Evolutionary conservation across 2,113 vertebrate species (phyloP), one percentile per base, ranked within the genome.

Genomic region (Argyrosomus japonicus): DNA sequence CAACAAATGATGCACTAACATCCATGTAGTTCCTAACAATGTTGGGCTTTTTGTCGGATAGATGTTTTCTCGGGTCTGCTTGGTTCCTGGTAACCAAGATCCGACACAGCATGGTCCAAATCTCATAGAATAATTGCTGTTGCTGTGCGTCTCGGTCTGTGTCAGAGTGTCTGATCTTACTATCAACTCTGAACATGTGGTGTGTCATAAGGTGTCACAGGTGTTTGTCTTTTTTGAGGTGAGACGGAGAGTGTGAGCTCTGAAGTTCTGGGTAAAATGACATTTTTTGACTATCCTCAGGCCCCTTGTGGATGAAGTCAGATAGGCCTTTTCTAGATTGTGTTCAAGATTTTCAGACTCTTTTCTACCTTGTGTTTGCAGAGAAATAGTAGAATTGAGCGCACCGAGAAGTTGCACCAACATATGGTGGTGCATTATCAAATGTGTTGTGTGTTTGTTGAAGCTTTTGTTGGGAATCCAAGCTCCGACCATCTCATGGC

Each of bases 401-500:
- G 10, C 18, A 62, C 60, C 19, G 23, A 36, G 32, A 25, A 18
- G 13, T 43, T n/a, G 11, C 50, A 23, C 32, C 3, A n/a, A 53
- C 19, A 13, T 6, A 68, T 32, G 19, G 12, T n/a, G 3, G 32
- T 40, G 53, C n/a, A 17, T 56, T 4, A 17, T 17, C 68, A 62
- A 25, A 32, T 15, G 9, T 8, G 63, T 5, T 40, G 0, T 48
- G 25, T 12, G 6, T 53, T 43, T 23, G 11, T 27, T 23, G 21
- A n/a, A 48, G 5, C 27, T 47, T 62, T 43, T 40, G n/a, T 47
- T 14, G 60, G 9, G 29, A 13, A 79, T 87, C 71, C 73, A 68
- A 67, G 29, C 53, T 57, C 75, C 76, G 32, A 36, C 78, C 15
- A 53, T 54, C 51, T 77, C 48, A 71, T 75, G 77, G 79, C 86